These are phyloP conservation scores for Drosophila pegasa DNA, from an alignment of 2,888 invertebrate genomes.

Conservation along the genomic window DNA sequence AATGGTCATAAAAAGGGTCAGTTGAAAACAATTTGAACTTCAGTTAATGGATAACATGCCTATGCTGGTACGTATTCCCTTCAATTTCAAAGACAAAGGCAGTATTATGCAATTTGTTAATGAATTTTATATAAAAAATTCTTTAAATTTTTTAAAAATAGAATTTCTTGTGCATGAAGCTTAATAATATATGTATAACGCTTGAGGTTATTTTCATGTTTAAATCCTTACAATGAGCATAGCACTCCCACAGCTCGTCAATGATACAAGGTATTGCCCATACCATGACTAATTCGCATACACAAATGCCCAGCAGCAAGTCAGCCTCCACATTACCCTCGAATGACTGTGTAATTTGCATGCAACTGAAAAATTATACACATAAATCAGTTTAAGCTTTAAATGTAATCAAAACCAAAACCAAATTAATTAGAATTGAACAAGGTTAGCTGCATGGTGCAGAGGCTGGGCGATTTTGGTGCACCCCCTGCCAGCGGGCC, in stretches of 20 bases:
- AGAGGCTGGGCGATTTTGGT: neutral
- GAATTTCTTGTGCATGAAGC: too few relatives aligned
- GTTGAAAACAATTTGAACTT: neutral
- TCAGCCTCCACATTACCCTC: constrained; percentile 17
- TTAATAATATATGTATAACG: too few relatives aligned
- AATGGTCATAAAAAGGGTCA: constrained; percentile 22
- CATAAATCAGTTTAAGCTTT: constrained; percentile 57
- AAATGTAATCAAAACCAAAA: constrained; percentile 59
- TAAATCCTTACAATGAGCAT: neutral
- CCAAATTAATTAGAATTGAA: constrained; percentile 67
- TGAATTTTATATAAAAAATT: neutral
- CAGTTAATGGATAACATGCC: neutral
- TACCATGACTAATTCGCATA: constrained; percentile 32
- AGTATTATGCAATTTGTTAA: neutral
- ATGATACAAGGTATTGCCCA: constrained; percentile 13
- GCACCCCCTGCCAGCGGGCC: neutral
- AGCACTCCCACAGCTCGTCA: constrained; percentile 6
- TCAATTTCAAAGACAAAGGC: neutral
- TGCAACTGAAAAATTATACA: constrained; percentile 50
- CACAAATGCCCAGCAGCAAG: constrained; percentile 38
- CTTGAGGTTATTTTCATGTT: too few relatives aligned
- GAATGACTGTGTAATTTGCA: constrained; percentile 41
- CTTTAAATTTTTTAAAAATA: too few relatives aligned
- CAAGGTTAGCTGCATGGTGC: constrained; percentile 34
- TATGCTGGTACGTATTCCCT: neutral